Percentiles rank a stretch among this genome's conserved stretches.
Conservation (phyloP, 2,888 invertebrate genomes). For the Synergus laeviventris region DNA sequence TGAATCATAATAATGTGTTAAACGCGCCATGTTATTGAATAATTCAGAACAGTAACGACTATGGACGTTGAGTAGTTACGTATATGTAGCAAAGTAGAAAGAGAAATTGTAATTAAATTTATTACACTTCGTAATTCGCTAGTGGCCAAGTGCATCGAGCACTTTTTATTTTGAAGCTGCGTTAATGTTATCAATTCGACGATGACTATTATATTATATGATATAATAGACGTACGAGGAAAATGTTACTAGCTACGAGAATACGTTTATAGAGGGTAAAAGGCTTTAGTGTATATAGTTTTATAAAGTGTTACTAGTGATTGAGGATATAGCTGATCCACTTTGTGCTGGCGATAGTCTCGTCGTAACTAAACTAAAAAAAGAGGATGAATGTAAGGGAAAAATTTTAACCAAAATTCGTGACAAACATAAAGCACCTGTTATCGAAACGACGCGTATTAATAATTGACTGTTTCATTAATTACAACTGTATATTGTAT, state of each 20-base stretch:
- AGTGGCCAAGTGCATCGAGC: slow-evolving; percentile 61
- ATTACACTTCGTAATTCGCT: slow-evolving; percentile 63
- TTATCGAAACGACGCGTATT: slow-evolving; percentile 57
- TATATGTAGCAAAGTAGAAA: slow-evolving; percentile 57
- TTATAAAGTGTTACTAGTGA: slow-evolving; percentile 73
- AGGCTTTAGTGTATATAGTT: slow-evolving; percentile 76
- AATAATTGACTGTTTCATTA: slow-evolving; percentile 68
- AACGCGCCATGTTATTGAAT: slow-evolving; percentile 35
- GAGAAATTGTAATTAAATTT: slow-evolving; percentile 56
- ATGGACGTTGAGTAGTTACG: slow-evolving; percentile 66
- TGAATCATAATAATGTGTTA: slow-evolving; percentile 44
- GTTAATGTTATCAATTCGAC: slow-evolving; percentile 61
- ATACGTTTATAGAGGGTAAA: slow-evolving; percentile 67
- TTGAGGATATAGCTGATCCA: slow-evolving; percentile 60
- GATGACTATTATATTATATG: slow-evolving; percentile 56
- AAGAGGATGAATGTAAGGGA: slow-evolving; percentile 44
- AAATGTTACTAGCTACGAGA: slow-evolving; percentile 64
- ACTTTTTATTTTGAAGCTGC: slow-evolving; percentile 62
- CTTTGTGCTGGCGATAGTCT: slow-evolving; percentile 58
- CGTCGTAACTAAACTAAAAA: slow-evolving; percentile 49
- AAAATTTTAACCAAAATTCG: slow-evolving; percentile 36
- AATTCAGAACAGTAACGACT: slow-evolving; percentile 47
- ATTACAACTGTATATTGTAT: slow-evolving; percentile 65
- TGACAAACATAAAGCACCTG: slow-evolving; percentile 52
- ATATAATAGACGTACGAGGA: slow-evolving; percentile 48